Evolutionary conservation across 2,797 vertebrate species (phyloP).

Genomic region (Lepidocolaptes lacrymiger): DNA sequence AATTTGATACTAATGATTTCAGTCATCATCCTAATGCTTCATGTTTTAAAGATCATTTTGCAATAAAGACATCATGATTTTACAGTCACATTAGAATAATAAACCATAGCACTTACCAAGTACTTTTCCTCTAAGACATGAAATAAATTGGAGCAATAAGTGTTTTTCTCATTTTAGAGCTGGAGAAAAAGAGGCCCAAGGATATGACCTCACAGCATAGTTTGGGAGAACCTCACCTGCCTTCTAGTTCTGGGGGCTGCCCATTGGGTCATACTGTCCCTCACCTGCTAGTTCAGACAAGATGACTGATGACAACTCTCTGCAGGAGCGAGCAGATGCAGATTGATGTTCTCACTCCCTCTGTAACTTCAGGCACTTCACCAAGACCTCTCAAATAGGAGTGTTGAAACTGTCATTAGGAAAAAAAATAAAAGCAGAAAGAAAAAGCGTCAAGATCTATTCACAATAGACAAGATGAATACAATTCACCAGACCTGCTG

Average conservation of each 20-base stretch:
- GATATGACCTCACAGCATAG: not conserved
- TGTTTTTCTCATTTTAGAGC: conserved; percentile 5
- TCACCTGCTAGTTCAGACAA: conserved; percentile 4
- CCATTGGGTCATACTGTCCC: not conserved
- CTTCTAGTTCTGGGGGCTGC: not conserved
- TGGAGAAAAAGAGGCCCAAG: conserved; percentile 17
- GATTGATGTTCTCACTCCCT: not conserved
- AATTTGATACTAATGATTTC: conserved; percentile 71
- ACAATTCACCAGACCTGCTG: not conserved
- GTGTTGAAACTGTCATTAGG: not conserved
- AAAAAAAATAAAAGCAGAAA: not conserved
- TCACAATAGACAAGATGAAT: not conserved
- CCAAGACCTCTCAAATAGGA: not conserved
- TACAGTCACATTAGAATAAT: conserved; percentile 68
- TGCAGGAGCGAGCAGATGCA: not conserved
- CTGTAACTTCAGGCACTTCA: conserved; percentile 20
- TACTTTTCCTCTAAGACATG: conserved; percentile 22
- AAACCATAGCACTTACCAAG: not conserved
- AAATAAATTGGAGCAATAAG: conserved; percentile 37
- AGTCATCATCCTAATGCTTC: conserved; percentile 69
- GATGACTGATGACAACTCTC: not conserved
- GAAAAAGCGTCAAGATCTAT: not conserved
- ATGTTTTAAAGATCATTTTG: conserved; percentile 71
- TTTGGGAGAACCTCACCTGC: not conserved
- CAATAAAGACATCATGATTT: conserved; percentile 70